Base-by-base conservation (phyloP, 2,113 vertebrate species). In the Nycticorax nycticorax region DNA sequence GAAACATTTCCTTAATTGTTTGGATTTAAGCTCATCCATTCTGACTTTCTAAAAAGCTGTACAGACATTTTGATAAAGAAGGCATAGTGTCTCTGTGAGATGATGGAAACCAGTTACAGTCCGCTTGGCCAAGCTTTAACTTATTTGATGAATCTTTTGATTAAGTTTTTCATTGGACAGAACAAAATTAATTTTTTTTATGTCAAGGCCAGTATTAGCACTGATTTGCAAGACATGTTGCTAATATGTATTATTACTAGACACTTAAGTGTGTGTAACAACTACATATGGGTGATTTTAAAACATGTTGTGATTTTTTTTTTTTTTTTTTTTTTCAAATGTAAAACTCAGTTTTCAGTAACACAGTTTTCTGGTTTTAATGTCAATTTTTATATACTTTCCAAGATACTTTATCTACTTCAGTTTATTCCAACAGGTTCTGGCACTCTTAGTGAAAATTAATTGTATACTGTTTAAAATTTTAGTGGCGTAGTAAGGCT, bases 1-100 rank as follows among this genome's bases (percentile, higher is more conserved):
- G 82, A 88, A 80, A 47, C 12, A 6, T 74, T 81, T 93, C 66
- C 67, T 79, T 82, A 62, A 78, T 90, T 94, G 88, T 95, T 93
- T 76, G 78, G 45, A 90, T 92, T 93, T 90, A 39, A 92, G 55
- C 37, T 95, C 35, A 9, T 66, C 18, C 50, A 47, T 71, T 48
- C 43, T 91, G 86, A 72, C 55, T 91, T 86, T 71, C 22, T 92
- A 13, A 84, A 97, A 89, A 77, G n/a, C 76, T 84, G 32, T 43
- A 28, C 55, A 74, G 73, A 59, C 60, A 9, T 55, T 72, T 84
- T 92, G 52, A 20, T 93, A 48, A 82, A 82, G 81, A 37, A 82
- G 18, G 48, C 48, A 8, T 14, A 12, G 37, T n/a, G 28, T 81
- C 50, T 78, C n/a, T 88, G n/a, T 72, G 73, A 85, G 57, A 48